Evolutionary conservation across 2,797 vertebrate genomes (phyloP).

Genomic region (Hylomyscus alleni): DNA sequence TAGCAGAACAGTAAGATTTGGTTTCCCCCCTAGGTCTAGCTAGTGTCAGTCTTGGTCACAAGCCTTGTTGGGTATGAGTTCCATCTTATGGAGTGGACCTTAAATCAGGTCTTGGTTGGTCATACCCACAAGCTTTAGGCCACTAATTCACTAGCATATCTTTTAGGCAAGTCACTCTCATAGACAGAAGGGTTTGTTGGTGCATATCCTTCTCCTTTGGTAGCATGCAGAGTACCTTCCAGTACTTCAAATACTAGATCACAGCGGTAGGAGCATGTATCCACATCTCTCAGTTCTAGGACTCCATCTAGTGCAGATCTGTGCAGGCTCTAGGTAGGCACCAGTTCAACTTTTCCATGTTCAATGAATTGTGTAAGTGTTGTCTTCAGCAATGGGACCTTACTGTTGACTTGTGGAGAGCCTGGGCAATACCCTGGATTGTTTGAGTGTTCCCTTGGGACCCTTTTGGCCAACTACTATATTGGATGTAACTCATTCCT

Average conservation of each 20-base stretch:
- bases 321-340: background rate
- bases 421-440: background rate
- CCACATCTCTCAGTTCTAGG: background rate
- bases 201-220: background rate
- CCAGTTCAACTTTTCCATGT: background rate
- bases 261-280: background rate
- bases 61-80: background rate
- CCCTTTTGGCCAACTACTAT: background rate
- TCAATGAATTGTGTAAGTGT: background rate
- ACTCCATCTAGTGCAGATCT: background rate
- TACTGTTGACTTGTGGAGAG: background rate
- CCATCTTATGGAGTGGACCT: background rate
- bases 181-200: background rate
- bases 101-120: background rate
- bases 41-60: background rate
- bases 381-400: background rate
- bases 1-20: background rate
- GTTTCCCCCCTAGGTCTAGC: background rate
- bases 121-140: background rate
- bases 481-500: background rate
- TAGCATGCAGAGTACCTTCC: background rate
- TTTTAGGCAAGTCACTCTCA: background rate
- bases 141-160: background rate
- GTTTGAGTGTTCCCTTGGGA: background rate
- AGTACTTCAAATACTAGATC: background rate